Evolutionary conservation across 2,888 invertebrate species (phyloP).

Genomic region (Molanna angustata): DNA sequence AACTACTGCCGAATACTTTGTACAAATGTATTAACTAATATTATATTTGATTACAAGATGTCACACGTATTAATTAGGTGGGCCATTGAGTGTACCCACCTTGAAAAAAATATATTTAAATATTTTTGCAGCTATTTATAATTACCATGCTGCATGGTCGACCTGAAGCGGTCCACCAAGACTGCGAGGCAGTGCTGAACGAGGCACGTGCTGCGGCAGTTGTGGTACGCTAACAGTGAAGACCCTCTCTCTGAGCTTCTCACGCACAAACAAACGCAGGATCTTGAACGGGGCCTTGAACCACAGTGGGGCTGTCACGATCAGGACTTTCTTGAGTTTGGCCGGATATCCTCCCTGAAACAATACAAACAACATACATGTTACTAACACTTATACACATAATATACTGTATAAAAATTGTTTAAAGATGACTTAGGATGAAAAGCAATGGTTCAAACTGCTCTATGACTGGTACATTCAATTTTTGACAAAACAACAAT

Average conservation of each 20-base stretch:
- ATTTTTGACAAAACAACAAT: too few species aligned
- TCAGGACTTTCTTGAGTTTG: constrained; percentile 92
- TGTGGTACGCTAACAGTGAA: constrained; percentile 92
- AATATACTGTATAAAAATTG: too few species aligned
- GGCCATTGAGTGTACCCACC: too few species aligned
- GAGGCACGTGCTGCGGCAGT: constrained; percentile 84
- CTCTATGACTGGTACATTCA: too few species aligned
- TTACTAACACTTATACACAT: too few species aligned
- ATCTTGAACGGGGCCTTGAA: constrained; percentile 98
- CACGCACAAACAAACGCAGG: constrained; percentile 88
- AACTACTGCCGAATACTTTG: too few species aligned
- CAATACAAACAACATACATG: constrained; percentile 27
- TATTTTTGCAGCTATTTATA: constrained; percentile 29
- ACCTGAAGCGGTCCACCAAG: constrained; percentile 85
- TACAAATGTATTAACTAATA: too few species aligned
- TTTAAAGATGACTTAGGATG: too few species aligned
- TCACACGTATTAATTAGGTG: too few species aligned
- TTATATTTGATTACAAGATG: too few species aligned
- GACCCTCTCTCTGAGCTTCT: constrained; percentile 93
- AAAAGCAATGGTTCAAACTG: too few species aligned
- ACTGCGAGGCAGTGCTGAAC: constrained; percentile 81
- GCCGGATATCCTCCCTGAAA: constrained; percentile 95
- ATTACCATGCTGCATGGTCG: constrained; percentile 88
- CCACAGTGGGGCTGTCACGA: constrained; percentile 97
- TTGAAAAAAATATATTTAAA: not conserved